Evolutionary conservation across 2,113 vertebrate genomes (phyloP).

Genomic region (Geococcyx californianus): DNA sequence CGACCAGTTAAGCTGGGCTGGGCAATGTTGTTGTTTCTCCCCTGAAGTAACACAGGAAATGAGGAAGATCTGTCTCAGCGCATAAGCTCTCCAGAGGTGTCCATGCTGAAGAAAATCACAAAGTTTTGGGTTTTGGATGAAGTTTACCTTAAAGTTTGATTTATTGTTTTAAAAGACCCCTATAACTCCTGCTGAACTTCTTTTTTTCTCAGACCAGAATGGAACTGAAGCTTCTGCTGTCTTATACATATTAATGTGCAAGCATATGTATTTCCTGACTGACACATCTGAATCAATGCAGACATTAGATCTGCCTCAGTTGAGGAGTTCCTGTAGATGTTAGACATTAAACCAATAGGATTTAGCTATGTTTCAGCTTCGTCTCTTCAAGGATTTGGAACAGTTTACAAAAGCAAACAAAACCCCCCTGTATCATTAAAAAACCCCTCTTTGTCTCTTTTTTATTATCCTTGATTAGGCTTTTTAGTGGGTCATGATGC

Average conservation of each 20-base stretch:
- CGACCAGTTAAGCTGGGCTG: neutral
- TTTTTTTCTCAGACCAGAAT: neutral
- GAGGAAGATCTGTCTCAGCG: neutral
- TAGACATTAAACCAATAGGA: neutral
- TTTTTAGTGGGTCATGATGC: neutral
- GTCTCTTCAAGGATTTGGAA: neutral
- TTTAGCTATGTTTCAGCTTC: neutral
- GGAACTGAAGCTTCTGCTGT: neutral
- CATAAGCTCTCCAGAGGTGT: neutral
- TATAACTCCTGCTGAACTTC: neutral
- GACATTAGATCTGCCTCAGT: neutral
- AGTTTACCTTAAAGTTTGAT: neutral
- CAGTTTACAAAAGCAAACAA: neutral
- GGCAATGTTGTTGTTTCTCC: rapidly evolving
- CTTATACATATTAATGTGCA: neutral
- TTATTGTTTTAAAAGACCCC: neutral
- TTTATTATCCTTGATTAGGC: neutral
- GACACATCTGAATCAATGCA: neutral
- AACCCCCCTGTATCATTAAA: neutral
- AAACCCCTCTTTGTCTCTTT: neutral
- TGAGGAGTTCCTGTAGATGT: neutral
- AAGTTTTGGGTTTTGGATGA: neutral
- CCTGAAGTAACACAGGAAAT: neutral
- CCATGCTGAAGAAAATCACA: neutral
- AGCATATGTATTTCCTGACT: neutral